Percentiles rank a stretch among this genome's conserved stretches.
Evolutionary conservation across 1,140 invertebrate species (phyloP).

Genomic region (Halotydeus destructor): DNA sequence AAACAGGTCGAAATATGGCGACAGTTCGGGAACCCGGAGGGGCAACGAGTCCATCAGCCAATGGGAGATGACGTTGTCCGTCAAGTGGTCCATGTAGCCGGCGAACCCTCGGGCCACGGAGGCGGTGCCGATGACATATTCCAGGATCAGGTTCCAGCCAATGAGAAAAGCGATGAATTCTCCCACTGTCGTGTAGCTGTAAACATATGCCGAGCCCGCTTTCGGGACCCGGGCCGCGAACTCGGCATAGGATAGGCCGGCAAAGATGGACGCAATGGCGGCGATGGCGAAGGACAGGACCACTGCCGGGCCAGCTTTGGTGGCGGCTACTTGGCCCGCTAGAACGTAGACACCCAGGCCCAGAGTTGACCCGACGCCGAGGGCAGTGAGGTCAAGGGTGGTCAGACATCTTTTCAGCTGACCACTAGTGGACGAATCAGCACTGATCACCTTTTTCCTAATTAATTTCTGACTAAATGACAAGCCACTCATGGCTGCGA

Average conservation of each 20-base stretch:
- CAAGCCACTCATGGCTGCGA: no score
- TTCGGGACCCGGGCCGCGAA: conserved; percentile 38
- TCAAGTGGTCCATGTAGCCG: conserved; percentile 59
- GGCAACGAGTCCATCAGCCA: conserved; percentile 40
- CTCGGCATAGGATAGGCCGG: conserved; percentile 36
- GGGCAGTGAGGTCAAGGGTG: conserved; percentile 49
- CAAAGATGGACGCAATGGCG: conserved; percentile 69
- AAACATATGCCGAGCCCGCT: conserved; percentile 29
- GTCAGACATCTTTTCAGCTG: conserved; percentile 49
- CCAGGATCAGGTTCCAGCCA: conserved; percentile 45
- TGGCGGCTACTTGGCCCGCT: conserved; percentile 62
- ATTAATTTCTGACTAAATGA: no score
- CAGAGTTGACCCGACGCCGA: conserved; percentile 59
- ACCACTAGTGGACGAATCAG: no score
- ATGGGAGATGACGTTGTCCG: conserved; percentile 44
- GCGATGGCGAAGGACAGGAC: conserved; percentile 71
- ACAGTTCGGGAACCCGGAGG: conserved; percentile 45
- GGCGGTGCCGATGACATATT: conserved; percentile 68
- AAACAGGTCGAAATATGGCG: conserved; percentile 55
- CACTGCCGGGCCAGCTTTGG: conserved; percentile 59
- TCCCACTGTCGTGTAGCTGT: conserved; percentile 30
- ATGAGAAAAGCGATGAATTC: conserved; percentile 30
- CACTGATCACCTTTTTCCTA: no score
- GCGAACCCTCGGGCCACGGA: conserved; percentile 71
- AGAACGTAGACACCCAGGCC: conserved; percentile 78